phyloP scores from a whole-genome alignment of 2,113 vertebrate species.

The Pyxicephalus adspersus region DNA sequence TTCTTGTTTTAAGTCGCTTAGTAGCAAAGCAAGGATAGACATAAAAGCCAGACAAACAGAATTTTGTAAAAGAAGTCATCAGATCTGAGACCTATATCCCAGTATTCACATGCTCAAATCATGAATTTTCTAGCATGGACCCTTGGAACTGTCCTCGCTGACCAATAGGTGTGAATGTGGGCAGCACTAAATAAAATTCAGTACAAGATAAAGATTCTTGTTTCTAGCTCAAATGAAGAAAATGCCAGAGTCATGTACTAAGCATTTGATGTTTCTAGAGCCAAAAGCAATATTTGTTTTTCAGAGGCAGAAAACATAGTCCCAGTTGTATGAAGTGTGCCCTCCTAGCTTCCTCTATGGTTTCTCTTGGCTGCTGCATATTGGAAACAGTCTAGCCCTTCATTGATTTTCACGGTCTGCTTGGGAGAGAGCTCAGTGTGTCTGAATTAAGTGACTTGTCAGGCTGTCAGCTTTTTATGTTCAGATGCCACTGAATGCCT shows the following conservation, averaged over 20 bases:
- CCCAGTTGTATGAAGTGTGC: slow-evolving; percentile 70
- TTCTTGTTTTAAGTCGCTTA: no score
- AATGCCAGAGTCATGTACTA: slow-evolving; percentile 67
- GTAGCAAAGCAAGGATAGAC: no score
- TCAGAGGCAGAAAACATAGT: slow-evolving; percentile 68
- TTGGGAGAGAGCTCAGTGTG: slow-evolving; percentile 66
- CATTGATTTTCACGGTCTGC: slow-evolving; percentile 65
- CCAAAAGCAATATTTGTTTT: slow-evolving; percentile 79
- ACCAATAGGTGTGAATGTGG: slow-evolving; percentile 31
- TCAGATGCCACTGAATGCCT: slow-evolving; percentile 41
- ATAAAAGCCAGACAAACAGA: no score
- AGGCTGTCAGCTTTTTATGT: slow-evolving; percentile 45
- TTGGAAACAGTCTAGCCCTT: slow-evolving; percentile 69
- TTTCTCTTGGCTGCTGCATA: slow-evolving; percentile 73
- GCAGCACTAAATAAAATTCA: slow-evolving; percentile 40
- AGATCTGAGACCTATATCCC: no score
- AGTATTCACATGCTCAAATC: no score
- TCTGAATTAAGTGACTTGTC: slow-evolving; percentile 56
- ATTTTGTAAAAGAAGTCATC: no score
- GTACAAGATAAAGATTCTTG: slow-evolving; percentile 48
- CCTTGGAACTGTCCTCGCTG: slow-evolving; percentile 11
- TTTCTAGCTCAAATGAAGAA: slow-evolving; percentile 68
- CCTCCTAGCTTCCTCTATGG: slow-evolving; percentile 66
- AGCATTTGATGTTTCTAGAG: slow-evolving; percentile 62
- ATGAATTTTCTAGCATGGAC: no score